Evolutionary conservation across 2,888 invertebrate genomes (phyloP), one percentile per base, ranked within the genome.

Genomic region (Neocrepidodera transversa): DNA sequence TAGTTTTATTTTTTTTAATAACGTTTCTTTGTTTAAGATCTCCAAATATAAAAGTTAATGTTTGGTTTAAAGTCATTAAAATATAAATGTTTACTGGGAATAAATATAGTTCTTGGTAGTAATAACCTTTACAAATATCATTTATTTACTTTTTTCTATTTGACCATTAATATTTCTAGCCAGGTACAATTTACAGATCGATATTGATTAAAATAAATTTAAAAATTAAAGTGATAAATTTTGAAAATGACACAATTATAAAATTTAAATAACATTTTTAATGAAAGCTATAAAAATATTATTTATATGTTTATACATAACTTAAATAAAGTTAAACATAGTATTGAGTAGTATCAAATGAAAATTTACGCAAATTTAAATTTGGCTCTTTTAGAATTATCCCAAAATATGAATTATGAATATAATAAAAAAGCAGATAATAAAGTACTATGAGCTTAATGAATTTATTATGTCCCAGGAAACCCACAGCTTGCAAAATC

Each of bases 401-500:
- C 2, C 32, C 13, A 4, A 13, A 32, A 8, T 28, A 11, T 32
- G 45, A 45, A 26, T 45, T 26, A 45, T 45, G 26, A 3, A 11
- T 42, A 13, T 11, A 26, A 40, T 40, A 28, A 28, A 40, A 52
- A 42, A 16, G 8, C 4, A 23, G 43, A 16, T 17, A 45, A 32
- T n/a, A 40, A 23, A 36, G 14, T 26, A 53, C 14, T 18, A 32
- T 32, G 13, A 45, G 35, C 45, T 45, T 53, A 53, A 53, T 53
- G 43, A 53, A 53, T 53, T 53, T 53, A 53, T 53, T 53, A 53
- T 53, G 26, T 53, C 43, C 35, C 45, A 54, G 45, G 45, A 53
- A 58, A 58, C 38, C 49, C 45, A 47, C 30, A 58, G 58, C 53
- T 40, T 40, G 42, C 48, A 47, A 38, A 58, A 48, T 58, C 53